Evolutionary conservation across 2,797 vertebrate genomes (phyloP).

Genomic region (Sciurus carolinensis): DNA sequence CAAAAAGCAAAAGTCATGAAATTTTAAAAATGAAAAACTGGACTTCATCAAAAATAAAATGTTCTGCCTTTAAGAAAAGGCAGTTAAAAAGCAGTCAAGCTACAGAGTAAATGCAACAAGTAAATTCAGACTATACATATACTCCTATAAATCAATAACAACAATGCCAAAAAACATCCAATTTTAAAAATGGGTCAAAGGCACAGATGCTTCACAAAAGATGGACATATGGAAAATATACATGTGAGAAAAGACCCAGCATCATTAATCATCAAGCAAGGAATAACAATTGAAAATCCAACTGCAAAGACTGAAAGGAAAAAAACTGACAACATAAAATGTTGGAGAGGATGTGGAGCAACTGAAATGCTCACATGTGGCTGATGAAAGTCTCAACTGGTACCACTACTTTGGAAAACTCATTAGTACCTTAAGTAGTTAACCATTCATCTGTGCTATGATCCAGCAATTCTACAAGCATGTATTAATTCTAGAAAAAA

Average conservation of each 20-base stretch:
- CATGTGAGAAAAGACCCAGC: neutral
- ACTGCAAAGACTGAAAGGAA: neutral
- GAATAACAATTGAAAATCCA: neutral
- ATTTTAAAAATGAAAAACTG: neutral
- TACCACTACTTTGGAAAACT: neutral
- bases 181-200: neutral
- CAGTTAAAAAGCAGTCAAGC: neutral
- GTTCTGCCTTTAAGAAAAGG: neutral
- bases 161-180: neutral
- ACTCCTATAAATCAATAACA: neutral
- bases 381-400: neutral
- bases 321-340: neutral
- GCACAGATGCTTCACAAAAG: neutral
- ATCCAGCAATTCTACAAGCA: neutral
- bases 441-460: neutral
- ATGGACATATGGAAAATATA: neutral
- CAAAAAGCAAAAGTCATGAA: slow-evolving; percentile 23
- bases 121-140: neutral
- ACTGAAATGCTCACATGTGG: neutral
- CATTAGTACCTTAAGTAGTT: neutral
- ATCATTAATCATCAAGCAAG: neutral
- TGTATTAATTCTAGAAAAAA: neutral
- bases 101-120: neutral
- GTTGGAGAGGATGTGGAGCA: neutral
- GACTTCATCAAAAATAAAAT: slow-evolving; percentile 30